phyloP scores from a whole-genome alignment of 2,797 vertebrate species.

The Sylvia borin region DNA sequence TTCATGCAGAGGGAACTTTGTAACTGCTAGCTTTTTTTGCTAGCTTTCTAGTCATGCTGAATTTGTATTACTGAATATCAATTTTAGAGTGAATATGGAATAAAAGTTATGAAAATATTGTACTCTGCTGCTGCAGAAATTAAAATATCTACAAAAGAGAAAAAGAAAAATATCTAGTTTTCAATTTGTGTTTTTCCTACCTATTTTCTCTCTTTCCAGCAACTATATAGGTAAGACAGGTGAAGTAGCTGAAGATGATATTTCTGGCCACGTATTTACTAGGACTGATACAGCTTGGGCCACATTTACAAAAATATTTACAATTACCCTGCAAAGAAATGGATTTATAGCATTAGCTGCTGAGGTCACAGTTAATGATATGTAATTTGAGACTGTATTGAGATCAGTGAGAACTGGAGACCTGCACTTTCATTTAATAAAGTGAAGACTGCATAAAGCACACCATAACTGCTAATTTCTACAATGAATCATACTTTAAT shows the following conservation, averaged over 20 bases:
- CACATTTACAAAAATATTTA: slow-evolving; percentile 14
- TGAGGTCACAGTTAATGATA: neutral
- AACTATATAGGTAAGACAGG: neutral
- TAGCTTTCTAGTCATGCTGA: neutral
- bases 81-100: neutral
- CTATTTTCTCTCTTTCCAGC: neutral
- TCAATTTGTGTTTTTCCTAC: neutral
- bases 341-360: neutral
- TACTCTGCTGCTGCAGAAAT: neutral
- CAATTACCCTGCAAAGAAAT: neutral
- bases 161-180: neutral
- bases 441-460: slow-evolving; percentile 12
- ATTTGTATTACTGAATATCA: neutral
- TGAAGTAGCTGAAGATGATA: neutral
- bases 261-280: neutral
- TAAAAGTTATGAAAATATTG: neutral
- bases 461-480: neutral
- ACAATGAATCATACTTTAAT: neutral
- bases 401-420: neutral
- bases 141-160: neutral
- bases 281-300: neutral
- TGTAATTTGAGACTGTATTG: neutral
- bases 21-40: neutral
- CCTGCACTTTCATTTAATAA: neutral
- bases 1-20: neutral